These are phyloP conservation scores for Zosterops borbonicus DNA, from an alignment of 2,113 vertebrate species.

Conservation along the genomic window DNA sequence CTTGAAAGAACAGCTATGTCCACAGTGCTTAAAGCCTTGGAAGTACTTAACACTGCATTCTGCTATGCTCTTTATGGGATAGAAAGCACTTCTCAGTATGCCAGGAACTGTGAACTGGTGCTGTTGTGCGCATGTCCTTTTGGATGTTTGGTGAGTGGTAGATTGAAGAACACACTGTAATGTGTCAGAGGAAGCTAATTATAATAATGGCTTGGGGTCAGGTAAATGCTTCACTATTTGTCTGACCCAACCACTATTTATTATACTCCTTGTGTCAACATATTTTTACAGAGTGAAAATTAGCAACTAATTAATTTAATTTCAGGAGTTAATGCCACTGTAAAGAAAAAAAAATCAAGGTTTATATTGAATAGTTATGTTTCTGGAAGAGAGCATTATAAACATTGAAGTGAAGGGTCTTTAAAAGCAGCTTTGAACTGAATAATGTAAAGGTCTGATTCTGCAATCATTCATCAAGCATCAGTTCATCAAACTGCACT, in stretches of 20 bases:
- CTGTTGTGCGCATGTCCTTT: not conserved
- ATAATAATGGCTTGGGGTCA: constrained; percentile 32
- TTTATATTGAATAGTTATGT: not conserved
- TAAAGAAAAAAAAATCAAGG: not conserved
- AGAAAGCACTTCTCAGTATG: not conserved
- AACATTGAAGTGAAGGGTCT: not conserved
- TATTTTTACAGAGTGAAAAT: constrained; percentile 47
- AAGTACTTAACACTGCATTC: not conserved
- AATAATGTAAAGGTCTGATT: constrained; percentile 9
- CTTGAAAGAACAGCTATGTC: not conserved
- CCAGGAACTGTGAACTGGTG: not conserved
- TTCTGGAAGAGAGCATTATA: not conserved
- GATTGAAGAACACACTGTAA: not conserved
- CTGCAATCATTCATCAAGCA: not conserved
- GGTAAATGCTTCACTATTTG: constrained; percentile 36
- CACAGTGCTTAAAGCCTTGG: not conserved
- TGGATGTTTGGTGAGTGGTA: not conserved
- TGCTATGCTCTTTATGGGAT: not conserved
- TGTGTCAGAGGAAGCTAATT: constrained; percentile 30
- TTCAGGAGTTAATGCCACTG: constrained; percentile 24
- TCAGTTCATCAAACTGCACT: constrained; percentile 9
- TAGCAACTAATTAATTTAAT: constrained; percentile 64
- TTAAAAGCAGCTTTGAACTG: not conserved
- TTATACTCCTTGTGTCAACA: constrained; percentile 32
- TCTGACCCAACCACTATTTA: constrained; percentile 43